phyloP scores from a whole-genome alignment of 1,140 invertebrate genomes.

The Paracyclopina nana region DNA sequence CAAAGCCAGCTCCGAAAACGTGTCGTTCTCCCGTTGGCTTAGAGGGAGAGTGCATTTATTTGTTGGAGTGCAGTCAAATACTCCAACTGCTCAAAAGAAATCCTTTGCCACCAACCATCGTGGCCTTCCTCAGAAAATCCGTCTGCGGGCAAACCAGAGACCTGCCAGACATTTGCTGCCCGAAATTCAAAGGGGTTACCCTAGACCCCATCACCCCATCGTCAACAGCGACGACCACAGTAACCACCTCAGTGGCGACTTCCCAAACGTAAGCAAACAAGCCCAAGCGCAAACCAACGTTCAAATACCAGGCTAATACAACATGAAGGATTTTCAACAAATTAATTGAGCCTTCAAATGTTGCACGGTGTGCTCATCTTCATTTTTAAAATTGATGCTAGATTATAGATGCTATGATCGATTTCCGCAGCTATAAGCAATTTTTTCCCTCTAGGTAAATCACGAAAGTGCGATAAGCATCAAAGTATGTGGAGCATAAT shows the following conservation, averaged over 20 bases:
- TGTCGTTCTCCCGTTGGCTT: not conserved
- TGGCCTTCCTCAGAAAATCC: not conserved
- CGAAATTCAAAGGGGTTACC: not conserved
- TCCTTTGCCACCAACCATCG: not conserved
- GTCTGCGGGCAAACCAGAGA: not conserved
- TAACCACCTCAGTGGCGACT: not conserved
- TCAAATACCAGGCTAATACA: too few relatives aligned
- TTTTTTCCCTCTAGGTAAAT: too few relatives aligned
- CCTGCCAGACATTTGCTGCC: slow-evolving; percentile 11
- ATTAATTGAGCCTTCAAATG: too few relatives aligned
- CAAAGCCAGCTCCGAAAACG: too few relatives aligned
- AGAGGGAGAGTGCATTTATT: slow-evolving; percentile 3
- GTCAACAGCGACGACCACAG: not conserved
- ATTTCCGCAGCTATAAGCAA: too few relatives aligned
- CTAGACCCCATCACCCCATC: not conserved
- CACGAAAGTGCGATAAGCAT: too few relatives aligned
- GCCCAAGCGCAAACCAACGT: not conserved
- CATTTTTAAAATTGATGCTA: too few relatives aligned
- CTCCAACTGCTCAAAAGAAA: slow-evolving; percentile 10
- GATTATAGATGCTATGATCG: too few relatives aligned
- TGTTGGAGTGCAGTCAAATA: not conserved
- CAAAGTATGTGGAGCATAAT: too few relatives aligned
- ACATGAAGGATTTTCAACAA: too few relatives aligned
- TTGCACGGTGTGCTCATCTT: too few relatives aligned
- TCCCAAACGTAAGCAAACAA: not conserved